A percentile compares a stretch with the other conserved stretches of the same genome.
phyloP scores from a whole-genome alignment of 2,888 invertebrate species.

The Leucoptera coffeella region DNA sequence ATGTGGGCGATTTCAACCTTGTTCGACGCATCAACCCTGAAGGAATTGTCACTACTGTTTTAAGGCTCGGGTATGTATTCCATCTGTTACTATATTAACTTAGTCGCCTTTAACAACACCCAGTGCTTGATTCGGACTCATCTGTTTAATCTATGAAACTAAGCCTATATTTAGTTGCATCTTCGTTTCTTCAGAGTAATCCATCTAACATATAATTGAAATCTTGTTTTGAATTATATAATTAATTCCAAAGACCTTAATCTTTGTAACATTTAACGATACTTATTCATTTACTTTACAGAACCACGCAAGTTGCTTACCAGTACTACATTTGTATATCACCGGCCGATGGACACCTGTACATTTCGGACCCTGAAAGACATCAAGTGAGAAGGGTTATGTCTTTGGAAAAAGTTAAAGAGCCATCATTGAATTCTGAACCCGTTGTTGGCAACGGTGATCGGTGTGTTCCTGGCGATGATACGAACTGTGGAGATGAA shows the following conservation, averaged over 20 bases:
- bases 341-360: conserved; percentile 91
- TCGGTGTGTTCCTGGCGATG: conserved; percentile 90
- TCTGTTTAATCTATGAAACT: too few relatives aligned
- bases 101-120: too few relatives aligned
- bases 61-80: conserved; percentile 70
- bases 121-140: too few relatives aligned
- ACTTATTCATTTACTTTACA: conserved; percentile 51
- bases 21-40: conserved; percentile 87
- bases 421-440: conserved; percentile 79
- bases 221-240: too few relatives aligned
- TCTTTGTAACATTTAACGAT: too few relatives aligned
- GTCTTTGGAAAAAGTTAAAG: conserved; percentile 71
- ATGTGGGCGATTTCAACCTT: conserved; percentile 94
- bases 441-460: conserved; percentile 87
- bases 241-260: too few relatives aligned
- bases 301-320: conserved; percentile 92
- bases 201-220: too few relatives aligned
- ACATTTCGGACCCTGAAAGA: conserved; percentile 92
- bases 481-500: conserved; percentile 93
- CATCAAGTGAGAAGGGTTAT: conserved; percentile 81
- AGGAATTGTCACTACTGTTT: conserved; percentile 82
- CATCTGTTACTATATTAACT: too few relatives aligned
- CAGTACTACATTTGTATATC: conserved; percentile 95
- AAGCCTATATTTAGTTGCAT: too few relatives aligned
- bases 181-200: too few relatives aligned